Conservation (phyloP, 1,140 invertebrate species). For the Magallana angulata region DNA sequence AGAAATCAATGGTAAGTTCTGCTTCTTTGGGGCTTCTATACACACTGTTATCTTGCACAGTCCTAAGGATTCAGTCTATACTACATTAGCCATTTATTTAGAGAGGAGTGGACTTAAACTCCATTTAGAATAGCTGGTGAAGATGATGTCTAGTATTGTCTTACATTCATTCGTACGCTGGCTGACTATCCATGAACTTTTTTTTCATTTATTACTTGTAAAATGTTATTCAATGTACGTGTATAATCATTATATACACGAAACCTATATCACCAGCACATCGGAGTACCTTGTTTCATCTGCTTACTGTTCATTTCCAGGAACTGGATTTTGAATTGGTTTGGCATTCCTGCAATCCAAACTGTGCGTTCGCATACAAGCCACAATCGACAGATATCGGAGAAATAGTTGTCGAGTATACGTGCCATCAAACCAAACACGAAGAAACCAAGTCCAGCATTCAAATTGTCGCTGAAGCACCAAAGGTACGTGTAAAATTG, state of each 20-base stretch:
- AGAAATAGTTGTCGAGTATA: background rate
- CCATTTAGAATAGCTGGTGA: too few species aligned
- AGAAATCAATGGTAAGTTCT: constrained; percentile 5
- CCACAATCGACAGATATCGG: background rate
- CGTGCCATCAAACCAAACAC: constrained; percentile 7
- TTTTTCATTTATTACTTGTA: too few species aligned
- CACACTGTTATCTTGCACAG: background rate
- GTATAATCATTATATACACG: too few species aligned
- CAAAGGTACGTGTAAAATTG: background rate
- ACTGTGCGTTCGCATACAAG: constrained; percentile 6
- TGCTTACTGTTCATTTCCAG: background rate
- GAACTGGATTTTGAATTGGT: constrained; percentile 5
- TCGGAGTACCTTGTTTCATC: too few species aligned
- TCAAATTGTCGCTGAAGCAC: background rate
- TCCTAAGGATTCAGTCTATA: too few species aligned
- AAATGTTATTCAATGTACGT: too few species aligned
- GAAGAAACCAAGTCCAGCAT: background rate
- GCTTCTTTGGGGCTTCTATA: background rate
- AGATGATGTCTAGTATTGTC: too few species aligned
- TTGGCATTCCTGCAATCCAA: constrained; percentile 3
- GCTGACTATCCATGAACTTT: too few species aligned
- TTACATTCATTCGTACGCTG: too few species aligned
- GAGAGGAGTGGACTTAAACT: too few species aligned
- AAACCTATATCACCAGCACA: too few species aligned
- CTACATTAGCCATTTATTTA: too few species aligned